Evolutionary conservation across 2,113 vertebrate species (phyloP), one percentile per base, ranked within the genome.

Genomic region (Brachyistius frenatus): DNA sequence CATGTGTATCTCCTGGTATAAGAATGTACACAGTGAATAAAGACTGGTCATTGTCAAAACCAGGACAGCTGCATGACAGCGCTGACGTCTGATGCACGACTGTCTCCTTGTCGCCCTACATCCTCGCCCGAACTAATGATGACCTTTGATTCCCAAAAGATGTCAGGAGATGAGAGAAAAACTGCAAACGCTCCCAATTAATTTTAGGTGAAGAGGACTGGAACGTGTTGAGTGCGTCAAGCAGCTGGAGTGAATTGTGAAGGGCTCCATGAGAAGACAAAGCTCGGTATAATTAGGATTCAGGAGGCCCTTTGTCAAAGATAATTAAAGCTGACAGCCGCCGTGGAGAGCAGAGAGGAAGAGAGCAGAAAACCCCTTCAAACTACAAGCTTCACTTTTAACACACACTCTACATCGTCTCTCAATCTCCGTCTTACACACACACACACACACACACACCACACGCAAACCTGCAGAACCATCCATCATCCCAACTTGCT

Each of bases 271-370:
- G 79, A 89, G 82, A 86, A 89, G 89, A 91, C 88, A 89, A 79
- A 81, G 78, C 84, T 81, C 67, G 0, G 75, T 83, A 66, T 91
- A 91, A 93, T 93, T 91, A 91, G 88, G 88, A 92, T 92, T 91
- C 88, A 86, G 80, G 82, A 86, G 72, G 80, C 81, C 81, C 91
- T 85, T 93, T 91, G 91, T 93, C 84, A 89, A 83, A 89, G 86
- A 83, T 93, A 92, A 93, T 93, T 91, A 90, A 92, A 92, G 84
- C 83, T 92, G 92, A 93, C 92, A 93, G 91, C 89, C 77, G 88
- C 89, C 84, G 88, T 76, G 85, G 81, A 88, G 65, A 88, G 65
- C 30, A 4, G 70, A 79, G 81, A 84, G 62, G 80, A 81, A 86
- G 86, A 78, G 78, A 84, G 86, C 71, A 77, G 73, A 76, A 88